Conservation (phyloP, 2,113 vertebrate genomes). For the Fulmarus glacialis region DNA sequence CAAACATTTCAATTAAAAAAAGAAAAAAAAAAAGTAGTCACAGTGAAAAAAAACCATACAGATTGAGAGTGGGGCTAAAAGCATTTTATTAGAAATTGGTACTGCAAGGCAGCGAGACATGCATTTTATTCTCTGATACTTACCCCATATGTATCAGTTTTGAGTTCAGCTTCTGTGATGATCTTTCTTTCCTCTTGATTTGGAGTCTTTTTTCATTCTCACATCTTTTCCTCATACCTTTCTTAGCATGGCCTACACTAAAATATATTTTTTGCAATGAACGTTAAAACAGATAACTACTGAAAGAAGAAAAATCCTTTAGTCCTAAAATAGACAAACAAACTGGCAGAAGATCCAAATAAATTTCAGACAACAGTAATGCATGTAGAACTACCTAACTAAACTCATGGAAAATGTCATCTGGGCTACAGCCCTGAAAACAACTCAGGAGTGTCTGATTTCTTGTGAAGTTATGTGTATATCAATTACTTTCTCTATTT, state of each 20-base stretch:
- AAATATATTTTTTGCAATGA: background rate
- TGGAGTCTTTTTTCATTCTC: background rate
- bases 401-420: background rate
- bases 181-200: background rate
- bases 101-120: background rate
- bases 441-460: background rate
- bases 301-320: background rate
- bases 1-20: background rate
- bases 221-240: background rate
- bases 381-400: background rate
- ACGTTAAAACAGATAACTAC: background rate
- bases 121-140: background rate
- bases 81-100: background rate
- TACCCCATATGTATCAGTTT: background rate
- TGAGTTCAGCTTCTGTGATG: background rate
- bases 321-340: background rate
- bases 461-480: background rate
- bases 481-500: background rate
- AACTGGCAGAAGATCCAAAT: background rate
- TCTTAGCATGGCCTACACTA: background rate
- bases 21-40: background rate
- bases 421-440: background rate
- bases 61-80: background rate
- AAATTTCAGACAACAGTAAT: background rate
- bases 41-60: accelerated